Evolutionary conservation across 2,113 vertebrate species (phyloP).

Genomic region (Cacatua alba): DNA sequence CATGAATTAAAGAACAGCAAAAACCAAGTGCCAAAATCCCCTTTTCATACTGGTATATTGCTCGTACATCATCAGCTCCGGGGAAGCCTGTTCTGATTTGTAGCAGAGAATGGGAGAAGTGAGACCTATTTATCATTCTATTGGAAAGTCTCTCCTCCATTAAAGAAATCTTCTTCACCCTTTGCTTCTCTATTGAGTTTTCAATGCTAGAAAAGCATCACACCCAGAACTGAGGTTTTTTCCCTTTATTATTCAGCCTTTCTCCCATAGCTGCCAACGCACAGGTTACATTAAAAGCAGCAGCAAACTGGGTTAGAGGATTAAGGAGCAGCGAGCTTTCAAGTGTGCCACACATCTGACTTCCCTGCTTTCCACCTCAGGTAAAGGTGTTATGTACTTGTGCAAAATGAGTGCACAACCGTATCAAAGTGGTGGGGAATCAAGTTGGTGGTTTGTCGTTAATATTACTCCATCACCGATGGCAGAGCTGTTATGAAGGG

Average conservation of each 20-base stretch:
- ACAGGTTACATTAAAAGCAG: neutral
- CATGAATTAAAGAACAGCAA: neutral
- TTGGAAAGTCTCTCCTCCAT: neutral
- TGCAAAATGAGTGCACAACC: neutral
- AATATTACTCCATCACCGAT: neutral
- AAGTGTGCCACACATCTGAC: neutral
- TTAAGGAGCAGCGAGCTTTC: neutral
- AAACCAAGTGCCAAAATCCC: neutral
- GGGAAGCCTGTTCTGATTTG: neutral
- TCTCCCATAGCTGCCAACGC: neutral
- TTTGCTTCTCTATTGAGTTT: conserved; percentile 20
- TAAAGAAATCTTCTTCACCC: neutral
- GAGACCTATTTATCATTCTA: conserved; percentile 5
- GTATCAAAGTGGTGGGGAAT: neutral
- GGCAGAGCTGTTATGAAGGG: neutral
- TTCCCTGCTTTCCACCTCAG: neutral
- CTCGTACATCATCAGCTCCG: neutral
- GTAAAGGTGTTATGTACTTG: neutral
- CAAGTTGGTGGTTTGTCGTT: neutral
- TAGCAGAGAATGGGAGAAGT: neutral
- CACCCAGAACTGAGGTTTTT: neutral
- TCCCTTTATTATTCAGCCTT: neutral
- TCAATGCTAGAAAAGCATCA: neutral
- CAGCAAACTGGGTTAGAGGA: conserved; percentile 3
- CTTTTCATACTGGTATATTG: neutral